Base-by-base conservation (phyloP, 2,888 invertebrate genomes). In the Trachelus iudaicus region DNA sequence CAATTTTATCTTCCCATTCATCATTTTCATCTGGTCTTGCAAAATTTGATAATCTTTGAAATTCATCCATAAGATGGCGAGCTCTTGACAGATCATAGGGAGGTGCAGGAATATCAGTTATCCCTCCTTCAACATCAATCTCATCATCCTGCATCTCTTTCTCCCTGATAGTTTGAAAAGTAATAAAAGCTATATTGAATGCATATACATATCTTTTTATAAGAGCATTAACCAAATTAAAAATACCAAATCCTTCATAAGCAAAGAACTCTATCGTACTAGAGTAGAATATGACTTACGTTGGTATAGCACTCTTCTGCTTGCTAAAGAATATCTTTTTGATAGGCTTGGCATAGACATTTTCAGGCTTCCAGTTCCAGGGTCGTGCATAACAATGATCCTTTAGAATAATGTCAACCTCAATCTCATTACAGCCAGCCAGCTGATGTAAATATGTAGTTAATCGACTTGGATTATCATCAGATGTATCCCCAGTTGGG, bases 371-470 rank as follows among this genome's bases (percentile, higher is more conserved):
- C 92, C 94, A 94, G 87, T 94, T 94, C 92, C 94, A 94, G 75
- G 96, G 95, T 83, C 95, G 93, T 12, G 95, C 94, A 87, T 96
- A 96, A 86, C 94, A 94, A 86, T 96, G 96, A 86, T 96, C 96
- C 90, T 95, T 93, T 80, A 93, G 85, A 69, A 94, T 92, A 4
- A 91, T 81, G 81, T 92, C 89, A n/a, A 88, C 82, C 73, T 92
- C 91, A 69, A 88, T 86, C 75, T 92, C 92, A 83, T 90, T 84
- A 77, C 81, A 87, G 30, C 90, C 91, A 79, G 91, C 89, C 13
- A 91, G 80, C 33, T 86, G 86, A 76, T 89, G 90, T 71, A 91
- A 85, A 83, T 90, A 92, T 68, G 85, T 83, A 35, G 87, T 87
- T 69, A 92, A 87, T 91, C 92, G 92, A 89, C 92, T 93, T 87